Evolutionary conservation across 2,888 invertebrate genomes (phyloP), one percentile per base, ranked within the genome.

Genomic region (Drosophila colorata): DNA sequence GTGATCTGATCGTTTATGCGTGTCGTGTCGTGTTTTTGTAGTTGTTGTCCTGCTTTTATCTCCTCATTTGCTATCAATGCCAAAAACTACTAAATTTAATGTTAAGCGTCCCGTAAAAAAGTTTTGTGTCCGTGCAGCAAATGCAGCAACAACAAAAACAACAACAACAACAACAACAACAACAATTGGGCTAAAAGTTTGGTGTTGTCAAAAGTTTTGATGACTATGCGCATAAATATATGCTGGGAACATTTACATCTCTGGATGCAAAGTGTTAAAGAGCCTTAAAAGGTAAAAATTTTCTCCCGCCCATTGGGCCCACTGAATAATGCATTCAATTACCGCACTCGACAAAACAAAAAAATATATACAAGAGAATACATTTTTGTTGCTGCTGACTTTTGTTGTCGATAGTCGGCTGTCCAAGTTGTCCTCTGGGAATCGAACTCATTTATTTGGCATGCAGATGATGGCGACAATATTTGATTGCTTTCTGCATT

Each of bases 301-400:
- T 41, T 13, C 38, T 28, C 6, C 13, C 35, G 41, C 2, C 40
- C 58, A 60, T 52, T 64, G 52, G 13, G 28, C 14, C 25, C 20
- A 40, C 40, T 76, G 80, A 81, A 87, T 83, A 70, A 87, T 81
- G 80, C 84, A 81, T 81, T 81, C 69, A 87, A 82, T 86, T 80
- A 86, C 53, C 48, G 47, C 61, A 48, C 20, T 44, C 48, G 46
- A 23, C 38, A 46, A n/a, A 56, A 44, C 47, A 43, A 9, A 58
- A 1, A 33, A 8, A 37, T 38, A 8, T 1, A 38, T 16, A 11
- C 25, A 13, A n/a, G 20, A 14, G 25, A 28, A 35, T 47, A 11
- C 35, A 41, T 16, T 49, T 14, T 23, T 44, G 25, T 23, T 44
- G 25, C 8, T 47, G 33, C 40, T 51, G 55, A 43, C 23, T 71